These are phyloP conservation scores for Drosophila ambigua DNA, from an alignment of 1,140 invertebrate species.

Conservation along the genomic window DNA sequence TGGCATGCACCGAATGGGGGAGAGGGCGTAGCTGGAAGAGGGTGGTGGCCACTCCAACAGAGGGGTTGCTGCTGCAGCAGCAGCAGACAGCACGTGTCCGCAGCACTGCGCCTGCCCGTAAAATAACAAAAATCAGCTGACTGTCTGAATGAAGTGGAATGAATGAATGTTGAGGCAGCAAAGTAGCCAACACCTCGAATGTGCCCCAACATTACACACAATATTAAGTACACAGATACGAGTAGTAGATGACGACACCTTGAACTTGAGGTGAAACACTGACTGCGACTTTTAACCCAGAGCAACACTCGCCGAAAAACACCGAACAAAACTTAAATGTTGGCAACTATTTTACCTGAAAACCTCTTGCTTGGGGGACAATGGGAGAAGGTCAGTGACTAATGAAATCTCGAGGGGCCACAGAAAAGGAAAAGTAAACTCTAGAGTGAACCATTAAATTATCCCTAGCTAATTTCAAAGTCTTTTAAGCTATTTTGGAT, in stretches of 20 bases:
- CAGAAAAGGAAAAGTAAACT: slow-evolving; percentile 22
- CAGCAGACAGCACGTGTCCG: slow-evolving; percentile 48
- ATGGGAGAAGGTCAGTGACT: slow-evolving; percentile 37
- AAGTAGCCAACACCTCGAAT: slow-evolving; percentile 31
- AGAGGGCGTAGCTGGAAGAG: background rate
- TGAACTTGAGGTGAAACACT: slow-evolving; percentile 63
- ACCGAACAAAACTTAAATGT: slow-evolving; percentile 38
- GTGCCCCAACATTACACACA: slow-evolving; percentile 22
- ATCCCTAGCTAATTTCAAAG: too few species aligned
- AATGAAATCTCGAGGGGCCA: slow-evolving; percentile 51
- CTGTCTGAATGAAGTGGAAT: too few species aligned
- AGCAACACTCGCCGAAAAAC: slow-evolving; percentile 37
- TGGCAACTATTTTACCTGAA: slow-evolving; percentile 14
- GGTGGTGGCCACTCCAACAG: slow-evolving; percentile 1
- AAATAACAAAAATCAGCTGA: slow-evolving; percentile 42
- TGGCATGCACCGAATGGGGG: slow-evolving; percentile 24
- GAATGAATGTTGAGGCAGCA: slow-evolving; percentile 3
- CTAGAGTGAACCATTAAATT: background rate
- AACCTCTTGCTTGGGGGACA: slow-evolving; percentile 18
- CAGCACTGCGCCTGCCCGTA: slow-evolving; percentile 61
- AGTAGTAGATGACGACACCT: slow-evolving; percentile 19
- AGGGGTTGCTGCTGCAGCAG: slow-evolving; percentile 26
- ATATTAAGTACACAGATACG: background rate
- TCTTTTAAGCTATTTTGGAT: too few species aligned
- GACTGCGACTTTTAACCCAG: slow-evolving; percentile 25